These are phyloP conservation scores for Pongo abelii DNA, from an alignment of 2,113 vertebrate genomes.

Conservation along the genomic window DNA sequence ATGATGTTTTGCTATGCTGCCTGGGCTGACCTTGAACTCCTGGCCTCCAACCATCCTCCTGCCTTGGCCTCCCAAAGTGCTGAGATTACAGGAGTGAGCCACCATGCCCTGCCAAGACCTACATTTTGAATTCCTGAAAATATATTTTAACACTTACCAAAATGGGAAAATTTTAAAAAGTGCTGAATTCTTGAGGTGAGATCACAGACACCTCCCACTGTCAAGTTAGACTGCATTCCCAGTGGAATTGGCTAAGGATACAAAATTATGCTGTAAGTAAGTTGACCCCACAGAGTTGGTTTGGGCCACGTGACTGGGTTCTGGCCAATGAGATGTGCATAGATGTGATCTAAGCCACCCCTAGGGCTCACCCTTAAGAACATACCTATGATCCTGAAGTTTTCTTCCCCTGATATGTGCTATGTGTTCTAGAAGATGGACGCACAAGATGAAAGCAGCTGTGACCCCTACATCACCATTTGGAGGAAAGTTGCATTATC, in stretches of 20 bases:
- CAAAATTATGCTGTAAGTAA: not conserved
- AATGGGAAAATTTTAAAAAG: not conserved
- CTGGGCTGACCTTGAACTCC: too few species aligned
- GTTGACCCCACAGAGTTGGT: not conserved
- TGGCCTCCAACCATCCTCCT: too few species aligned
- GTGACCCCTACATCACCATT: not conserved
- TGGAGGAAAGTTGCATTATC: not conserved
- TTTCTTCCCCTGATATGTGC: not conserved
- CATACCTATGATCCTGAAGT: not conserved
- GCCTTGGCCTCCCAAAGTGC: too few species aligned
- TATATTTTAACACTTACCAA: not conserved
- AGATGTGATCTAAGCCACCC: not conserved
- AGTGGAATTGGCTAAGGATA: not conserved
- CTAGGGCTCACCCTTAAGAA: not conserved
- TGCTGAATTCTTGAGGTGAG: not conserved
- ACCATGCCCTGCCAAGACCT: too few species aligned
- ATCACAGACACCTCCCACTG: not conserved
- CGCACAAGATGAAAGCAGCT: not conserved
- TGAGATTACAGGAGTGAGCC: too few species aligned
- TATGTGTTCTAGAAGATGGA: not conserved
- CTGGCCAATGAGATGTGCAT: not conserved
- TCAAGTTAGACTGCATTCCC: not conserved
- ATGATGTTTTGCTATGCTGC: too few species aligned
- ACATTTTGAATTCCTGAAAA: conserved; percentile 6
- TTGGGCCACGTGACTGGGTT: not conserved